Conservation (phyloP, 1,140 invertebrate genomes). For the Heliconius eleuchia region DNA sequence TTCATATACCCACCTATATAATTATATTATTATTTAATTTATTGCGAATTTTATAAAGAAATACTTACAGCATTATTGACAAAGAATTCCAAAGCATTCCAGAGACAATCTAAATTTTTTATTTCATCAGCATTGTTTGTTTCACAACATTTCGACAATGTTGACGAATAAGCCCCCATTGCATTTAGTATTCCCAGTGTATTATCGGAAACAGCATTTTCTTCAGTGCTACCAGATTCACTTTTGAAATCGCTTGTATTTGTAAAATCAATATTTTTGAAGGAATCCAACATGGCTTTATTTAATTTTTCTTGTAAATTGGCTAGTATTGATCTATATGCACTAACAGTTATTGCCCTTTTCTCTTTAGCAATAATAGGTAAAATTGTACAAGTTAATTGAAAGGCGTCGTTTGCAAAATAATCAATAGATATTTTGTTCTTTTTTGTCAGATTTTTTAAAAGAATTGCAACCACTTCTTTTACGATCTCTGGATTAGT, state of each 20-base stretch:
- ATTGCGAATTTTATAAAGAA: background rate
- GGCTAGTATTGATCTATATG: constrained; percentile 66
- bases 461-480: constrained; percentile 61
- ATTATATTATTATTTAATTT: background rate
- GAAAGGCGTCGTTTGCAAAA: constrained; percentile 63
- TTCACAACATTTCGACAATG: constrained; percentile 69
- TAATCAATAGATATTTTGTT: constrained; percentile 50
- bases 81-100: constrained; percentile 65
- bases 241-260: constrained; percentile 35
- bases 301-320: constrained; percentile 73
- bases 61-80: constrained; percentile 70
- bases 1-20: no score
- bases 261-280: constrained; percentile 66
- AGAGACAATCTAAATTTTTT: constrained; percentile 66
- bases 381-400: constrained; percentile 66
- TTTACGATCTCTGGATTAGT: constrained; percentile 62
- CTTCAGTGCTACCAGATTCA: constrained; percentile 51
- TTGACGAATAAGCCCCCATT: constrained; percentile 66
- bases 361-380: constrained; percentile 71
- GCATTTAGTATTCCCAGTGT: constrained; percentile 66
- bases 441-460: constrained; percentile 54
- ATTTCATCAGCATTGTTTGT: constrained; percentile 56
- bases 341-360: constrained; percentile 62
- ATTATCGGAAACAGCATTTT: constrained; percentile 24
- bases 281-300: constrained; percentile 58